Evolutionary conservation across 2,888 invertebrate species (phyloP), one percentile per base, ranked within the genome.

Genomic region (Epinotia ramella): DNA sequence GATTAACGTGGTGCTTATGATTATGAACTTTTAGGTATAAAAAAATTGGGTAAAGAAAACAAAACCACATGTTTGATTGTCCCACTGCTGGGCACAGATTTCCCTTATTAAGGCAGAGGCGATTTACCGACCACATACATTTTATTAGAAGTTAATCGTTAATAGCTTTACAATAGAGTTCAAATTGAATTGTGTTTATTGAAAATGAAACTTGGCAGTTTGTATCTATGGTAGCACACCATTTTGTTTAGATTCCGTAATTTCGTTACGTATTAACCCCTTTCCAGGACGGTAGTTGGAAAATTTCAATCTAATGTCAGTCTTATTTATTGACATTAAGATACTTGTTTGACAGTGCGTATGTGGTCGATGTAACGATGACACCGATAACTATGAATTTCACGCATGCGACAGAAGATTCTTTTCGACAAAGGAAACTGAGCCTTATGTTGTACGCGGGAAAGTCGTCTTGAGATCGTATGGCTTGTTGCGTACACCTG

Each of bases 391-490:
- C 5, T 24, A 59, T 59, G 24, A 59, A 3, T 13, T n/a, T 6
- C 53, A 53, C 53, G 53, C 53, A 53, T 53, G n/a, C n/a, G n/a
- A 24, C 1, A 3, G 33, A 33, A 2, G 49, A 49, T 53, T 6
- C 53, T 28, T 28, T 24, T 53, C 59, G 59, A 46, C 24, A n/a
- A 60, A 69, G 13, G 68, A 60, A 68, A 60, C n/a, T 60, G 28
- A 12, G 59, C 59, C 40, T 3, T 18, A 13, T 33, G 59, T 65
- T 59, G 28, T 64, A 70, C 67, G 28, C 56, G 9, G 69, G 9
- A 66, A 67, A 66, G 59, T 57, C 46, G 49, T 28, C 49, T 59
- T 63, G 74, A 73, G 73, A 73, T 73, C 73, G 67, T 67, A 67
- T 67, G 73, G 62, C 67, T 67, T 73, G 57, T 28, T 53, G 53